These are phyloP conservation scores for Ormyrus nitidulus DNA, from an alignment of 2,888 invertebrate genomes.

Conservation along the genomic window DNA sequence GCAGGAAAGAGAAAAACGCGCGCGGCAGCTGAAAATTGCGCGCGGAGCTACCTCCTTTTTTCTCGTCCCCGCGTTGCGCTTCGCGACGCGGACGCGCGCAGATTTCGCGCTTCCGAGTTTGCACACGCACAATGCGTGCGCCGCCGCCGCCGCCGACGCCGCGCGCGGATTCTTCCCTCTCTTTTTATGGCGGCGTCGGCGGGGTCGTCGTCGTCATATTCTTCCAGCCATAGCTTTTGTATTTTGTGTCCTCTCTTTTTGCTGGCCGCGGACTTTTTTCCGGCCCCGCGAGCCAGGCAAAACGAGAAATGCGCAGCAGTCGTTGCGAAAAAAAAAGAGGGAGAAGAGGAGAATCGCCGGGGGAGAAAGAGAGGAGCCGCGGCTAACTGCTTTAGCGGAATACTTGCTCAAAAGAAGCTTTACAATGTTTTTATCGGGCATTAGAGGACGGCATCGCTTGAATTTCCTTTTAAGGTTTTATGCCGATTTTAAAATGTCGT, in stretches of 20 bases:
- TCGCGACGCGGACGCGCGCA: background rate
- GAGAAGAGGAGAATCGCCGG: constrained; percentile 3
- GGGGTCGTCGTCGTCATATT: background rate
- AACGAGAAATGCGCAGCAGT: constrained; percentile 21
- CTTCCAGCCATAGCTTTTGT: constrained; percentile 14
- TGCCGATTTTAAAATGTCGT: too few relatives aligned
- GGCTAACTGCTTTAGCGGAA: too few relatives aligned
- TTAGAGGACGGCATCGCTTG: too few relatives aligned
- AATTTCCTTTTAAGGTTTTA: too few relatives aligned
- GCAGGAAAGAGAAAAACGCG: background rate
- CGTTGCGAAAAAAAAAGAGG: background rate
- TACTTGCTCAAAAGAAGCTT: too few relatives aligned
- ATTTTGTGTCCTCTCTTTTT: background rate
- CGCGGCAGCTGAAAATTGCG: constrained; percentile 4
- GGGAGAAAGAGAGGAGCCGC: background rate
- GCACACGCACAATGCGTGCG: constrained; percentile 6
- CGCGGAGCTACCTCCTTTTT: background rate
- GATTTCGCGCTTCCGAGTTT: constrained; percentile 31
- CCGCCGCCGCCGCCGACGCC: background rate
- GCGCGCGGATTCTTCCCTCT: background rate
- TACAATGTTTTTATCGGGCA: too few relatives aligned
- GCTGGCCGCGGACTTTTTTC: background rate
- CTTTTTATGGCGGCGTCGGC: background rate
- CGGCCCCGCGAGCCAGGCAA: background rate
- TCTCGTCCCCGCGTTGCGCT: background rate